phyloP scores from a whole-genome alignment of 2,113 vertebrate genomes.

The Corvus hawaiiensis region DNA sequence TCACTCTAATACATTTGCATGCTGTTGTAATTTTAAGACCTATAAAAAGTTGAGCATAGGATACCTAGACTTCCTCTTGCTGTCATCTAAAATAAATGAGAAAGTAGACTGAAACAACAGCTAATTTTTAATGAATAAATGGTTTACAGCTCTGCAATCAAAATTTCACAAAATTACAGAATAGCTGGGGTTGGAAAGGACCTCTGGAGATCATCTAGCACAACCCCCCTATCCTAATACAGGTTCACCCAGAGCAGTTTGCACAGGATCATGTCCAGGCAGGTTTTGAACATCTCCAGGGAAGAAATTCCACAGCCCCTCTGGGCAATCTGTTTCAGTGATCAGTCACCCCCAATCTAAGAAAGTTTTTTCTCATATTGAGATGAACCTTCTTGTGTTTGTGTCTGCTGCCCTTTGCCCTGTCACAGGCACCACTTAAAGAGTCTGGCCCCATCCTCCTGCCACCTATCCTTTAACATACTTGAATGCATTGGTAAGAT shows the following conservation, averaged over 20 bases:
- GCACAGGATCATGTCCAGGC: neutral
- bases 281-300: neutral
- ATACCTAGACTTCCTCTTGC: neutral
- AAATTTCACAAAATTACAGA: neutral
- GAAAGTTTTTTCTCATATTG: neutral
- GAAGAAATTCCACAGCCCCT: neutral
- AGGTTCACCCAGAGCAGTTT: neutral
- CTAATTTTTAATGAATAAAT: neutral
- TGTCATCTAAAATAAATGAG: neutral
- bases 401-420: neutral
- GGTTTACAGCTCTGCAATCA: neutral
- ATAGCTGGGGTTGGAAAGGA: neutral
- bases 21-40: neutral
- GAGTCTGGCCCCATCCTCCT: neutral
- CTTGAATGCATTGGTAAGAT: neutral
- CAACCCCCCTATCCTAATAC: neutral
- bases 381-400: neutral
- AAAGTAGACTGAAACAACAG: neutral
- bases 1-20: fast-evolving
- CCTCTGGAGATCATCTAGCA: neutral
- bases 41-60: neutral
- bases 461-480: neutral
- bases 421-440: neutral
- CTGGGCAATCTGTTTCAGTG: neutral
- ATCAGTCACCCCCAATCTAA: fast-evolving